These are phyloP conservation scores for Acinonyx jubatus DNA, from an alignment of 2,113 vertebrate species.

Conservation along the genomic window DNA sequence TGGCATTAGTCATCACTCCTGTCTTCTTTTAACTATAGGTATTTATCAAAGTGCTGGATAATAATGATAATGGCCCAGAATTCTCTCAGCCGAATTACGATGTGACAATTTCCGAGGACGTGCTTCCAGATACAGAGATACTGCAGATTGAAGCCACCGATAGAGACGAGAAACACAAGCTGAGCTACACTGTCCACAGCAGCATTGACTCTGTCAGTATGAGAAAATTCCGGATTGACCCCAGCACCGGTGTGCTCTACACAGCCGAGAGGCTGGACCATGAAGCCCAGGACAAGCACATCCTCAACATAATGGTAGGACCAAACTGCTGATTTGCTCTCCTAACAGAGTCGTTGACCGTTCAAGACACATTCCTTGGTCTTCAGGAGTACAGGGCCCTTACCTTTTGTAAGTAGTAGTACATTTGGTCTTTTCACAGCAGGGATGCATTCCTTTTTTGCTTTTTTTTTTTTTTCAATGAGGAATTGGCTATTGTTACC, in stretches of 20 bases:
- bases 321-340: background rate
- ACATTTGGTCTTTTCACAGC: conserved; percentile 57
- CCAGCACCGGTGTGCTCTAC: conserved; percentile 90
- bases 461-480: conserved; percentile 49
- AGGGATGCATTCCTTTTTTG: conserved; percentile 52
- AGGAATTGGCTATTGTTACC: conserved; percentile 28
- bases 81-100: conserved; percentile 95
- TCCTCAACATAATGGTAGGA: conserved; percentile 95
- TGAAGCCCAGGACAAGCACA: conserved; percentile 94
- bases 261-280: conserved; percentile 94
- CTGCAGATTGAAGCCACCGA: conserved; percentile 95
- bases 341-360: background rate
- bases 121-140: conserved; percentile 93
- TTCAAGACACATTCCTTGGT: background rate
- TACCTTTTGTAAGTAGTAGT: conserved; percentile 58
- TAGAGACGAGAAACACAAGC: conserved; percentile 92
- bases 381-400: conserved; percentile 17
- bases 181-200: conserved; percentile 94
- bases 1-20: background rate
- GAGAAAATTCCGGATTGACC: conserved; percentile 94
- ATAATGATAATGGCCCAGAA: conserved; percentile 96
- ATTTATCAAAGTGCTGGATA: conserved; percentile 94
- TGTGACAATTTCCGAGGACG: conserved; percentile 94
- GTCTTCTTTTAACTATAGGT: conserved; percentile 86
- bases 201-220: conserved; percentile 93